Evolutionary conservation across 1,140 invertebrate species (phyloP), one percentile per base, ranked within the genome.

Genomic region (Aleiodes sp.): DNA sequence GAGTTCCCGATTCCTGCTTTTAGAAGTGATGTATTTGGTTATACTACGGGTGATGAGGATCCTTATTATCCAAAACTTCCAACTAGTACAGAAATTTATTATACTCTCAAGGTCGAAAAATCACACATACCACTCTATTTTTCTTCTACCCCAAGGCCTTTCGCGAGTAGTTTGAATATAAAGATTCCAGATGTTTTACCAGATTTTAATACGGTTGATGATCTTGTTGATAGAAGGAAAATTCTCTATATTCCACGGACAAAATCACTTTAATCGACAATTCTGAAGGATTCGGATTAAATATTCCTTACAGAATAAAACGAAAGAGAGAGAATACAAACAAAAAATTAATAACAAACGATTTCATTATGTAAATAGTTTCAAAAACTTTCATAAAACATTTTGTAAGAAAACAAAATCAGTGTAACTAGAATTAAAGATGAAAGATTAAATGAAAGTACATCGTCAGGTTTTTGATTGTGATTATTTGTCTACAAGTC

Each of bases 161-260:
- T 46, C 41, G 28, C 29, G n/a, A 65, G 9, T 29, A 62, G 46
- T 60, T 41, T 63, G 8, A 46, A 74, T 16, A 76, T 84, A 14
- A 60, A 79, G 3, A 70, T 83, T 16, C 78, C 80, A 1, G 67
- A 75, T 16, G 61, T 76, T 24, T 62, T 82, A 1, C 82, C 82
- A 0, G 80, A 84, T 69, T 60, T 83, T 0, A 82, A 79, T 39
- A 78, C 66, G 16, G 39, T 84, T 1, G 78, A 81, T n/a, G 82
- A 84, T 57, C 43, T 82, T 28, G 73, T 84, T 2, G 82, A 84
- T 70, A 76, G 82, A 8, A 73, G 80, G 8, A 84, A 82, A 14
- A 61, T 76, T 6, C 77, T 83, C 26, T 84, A 77, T 4, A 84
- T 83, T 62, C 79, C 82, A 3, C 70, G 33, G 37, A 14, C 56